Percentiles rank a stretch among this genome's conserved stretches.
phyloP scores from a whole-genome alignment of 2,113 vertebrate genomes.

The Ellobius talpinus region DNA sequence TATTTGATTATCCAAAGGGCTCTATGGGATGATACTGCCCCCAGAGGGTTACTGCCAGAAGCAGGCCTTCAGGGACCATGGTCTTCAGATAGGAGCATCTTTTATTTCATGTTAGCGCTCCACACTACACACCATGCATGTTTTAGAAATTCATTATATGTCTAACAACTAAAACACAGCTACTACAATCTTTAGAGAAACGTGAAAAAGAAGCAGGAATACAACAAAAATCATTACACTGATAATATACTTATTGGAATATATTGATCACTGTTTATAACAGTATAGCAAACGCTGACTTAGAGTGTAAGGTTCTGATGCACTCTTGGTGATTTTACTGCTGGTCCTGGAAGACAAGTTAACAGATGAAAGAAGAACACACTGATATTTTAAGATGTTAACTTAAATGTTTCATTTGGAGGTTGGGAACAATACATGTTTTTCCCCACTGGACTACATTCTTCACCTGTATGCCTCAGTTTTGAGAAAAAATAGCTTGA shows the following conservation, averaged over 20 bases:
- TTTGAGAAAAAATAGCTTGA: constrained; percentile 57
- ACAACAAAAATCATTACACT: constrained; percentile 28
- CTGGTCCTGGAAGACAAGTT: not conserved
- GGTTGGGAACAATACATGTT: not conserved
- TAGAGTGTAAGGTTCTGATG: constrained; percentile 33
- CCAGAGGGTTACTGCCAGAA: constrained; percentile 26
- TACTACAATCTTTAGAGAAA: not conserved
- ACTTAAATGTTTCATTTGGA: constrained; percentile 35
- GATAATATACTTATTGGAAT: not conserved
- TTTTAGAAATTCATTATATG: constrained; percentile 11
- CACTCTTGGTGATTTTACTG: not conserved
- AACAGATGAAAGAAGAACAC: not conserved
- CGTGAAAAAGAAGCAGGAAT: not conserved
- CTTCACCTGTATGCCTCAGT: not conserved
- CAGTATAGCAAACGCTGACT: not conserved
- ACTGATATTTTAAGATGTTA: not conserved
- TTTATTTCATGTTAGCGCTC: constrained; percentile 34
- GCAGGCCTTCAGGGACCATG: not conserved
- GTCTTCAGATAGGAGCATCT: constrained; percentile 34
- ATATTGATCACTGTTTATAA: not conserved
- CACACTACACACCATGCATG: constrained; percentile 25
- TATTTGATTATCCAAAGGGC: not conserved
- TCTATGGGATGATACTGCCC: not conserved
- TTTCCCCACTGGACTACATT: constrained; percentile 34
- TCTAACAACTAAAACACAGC: not conserved